These are phyloP conservation scores for Desmodus rotundus DNA, from an alignment of 2,113 vertebrate species.

Conservation along the genomic window DNA sequence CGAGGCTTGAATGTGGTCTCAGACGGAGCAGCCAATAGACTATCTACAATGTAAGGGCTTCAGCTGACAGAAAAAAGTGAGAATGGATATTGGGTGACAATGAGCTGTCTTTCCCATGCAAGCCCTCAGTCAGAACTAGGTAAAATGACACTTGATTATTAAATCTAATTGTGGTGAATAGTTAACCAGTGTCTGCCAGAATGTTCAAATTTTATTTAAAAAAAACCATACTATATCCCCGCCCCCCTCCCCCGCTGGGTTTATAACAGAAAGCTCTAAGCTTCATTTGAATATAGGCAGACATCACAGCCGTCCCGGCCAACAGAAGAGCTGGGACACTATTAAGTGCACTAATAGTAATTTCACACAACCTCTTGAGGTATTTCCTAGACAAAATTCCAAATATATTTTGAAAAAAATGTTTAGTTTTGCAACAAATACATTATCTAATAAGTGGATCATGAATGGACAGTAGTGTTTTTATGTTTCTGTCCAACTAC, in stretches of 20 bases:
- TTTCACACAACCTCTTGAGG: background rate
- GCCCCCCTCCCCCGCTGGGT: too few relatives aligned
- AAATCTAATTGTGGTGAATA: background rate
- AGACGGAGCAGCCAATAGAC: background rate
- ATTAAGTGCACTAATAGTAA: background rate
- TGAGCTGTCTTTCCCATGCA: background rate
- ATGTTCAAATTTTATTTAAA: background rate
- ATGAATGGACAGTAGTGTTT: background rate
- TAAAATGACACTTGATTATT: background rate
- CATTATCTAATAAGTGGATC: background rate
- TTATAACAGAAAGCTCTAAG: background rate
- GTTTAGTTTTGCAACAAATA: background rate
- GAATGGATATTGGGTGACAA: background rate
- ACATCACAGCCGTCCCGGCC: background rate
- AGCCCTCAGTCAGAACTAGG: background rate
- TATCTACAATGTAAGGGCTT: background rate
- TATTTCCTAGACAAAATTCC: background rate
- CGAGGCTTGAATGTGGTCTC: too few relatives aligned
- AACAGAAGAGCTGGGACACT: too few relatives aligned
- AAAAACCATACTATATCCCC: background rate
- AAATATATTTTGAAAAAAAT: background rate
- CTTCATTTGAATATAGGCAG: background rate
- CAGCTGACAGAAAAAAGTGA: background rate
- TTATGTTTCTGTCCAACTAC: background rate
- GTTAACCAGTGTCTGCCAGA: background rate